Percentiles rank a stretch among this genome's conserved stretches.
Evolutionary conservation across 2,888 invertebrate genomes (phyloP).

Genomic region (Digitonthophagus gazella): DNA sequence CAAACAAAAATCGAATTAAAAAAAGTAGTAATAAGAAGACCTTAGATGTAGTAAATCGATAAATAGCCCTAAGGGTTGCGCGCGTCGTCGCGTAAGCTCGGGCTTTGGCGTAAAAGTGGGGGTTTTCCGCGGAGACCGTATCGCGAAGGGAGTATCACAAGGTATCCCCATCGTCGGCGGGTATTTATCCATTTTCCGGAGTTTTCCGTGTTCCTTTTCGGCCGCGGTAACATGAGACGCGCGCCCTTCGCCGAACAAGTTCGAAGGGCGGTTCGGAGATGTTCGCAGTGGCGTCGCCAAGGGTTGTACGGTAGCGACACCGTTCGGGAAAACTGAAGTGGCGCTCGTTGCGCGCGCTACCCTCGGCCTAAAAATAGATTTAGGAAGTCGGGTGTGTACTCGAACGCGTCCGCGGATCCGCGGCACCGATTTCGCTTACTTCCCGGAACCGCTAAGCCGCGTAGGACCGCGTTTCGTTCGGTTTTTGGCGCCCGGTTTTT

Average conservation of each 20-base stretch:
- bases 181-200: no score
- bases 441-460: not conserved
- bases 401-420: slow-evolving; percentile 43
- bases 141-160: not conserved
- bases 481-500: not conserved
- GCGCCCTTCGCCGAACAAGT: not conserved
- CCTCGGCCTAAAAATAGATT: slow-evolving; percentile 45
- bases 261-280: not conserved
- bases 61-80: not conserved
- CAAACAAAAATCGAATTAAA: not conserved
- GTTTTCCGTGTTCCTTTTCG: no score
- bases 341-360: slow-evolving; percentile 45
- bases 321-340: slow-evolving; percentile 32
- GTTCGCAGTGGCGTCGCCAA: not conserved
- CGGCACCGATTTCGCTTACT: not conserved
- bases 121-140: not conserved
- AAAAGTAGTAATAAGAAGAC: not conserved
- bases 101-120: not conserved
- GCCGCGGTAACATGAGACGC: no score
- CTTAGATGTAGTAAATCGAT: not conserved
- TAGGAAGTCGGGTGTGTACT: slow-evolving; percentile 51
- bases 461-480: not conserved
- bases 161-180: not conserved
- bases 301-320: slow-evolving; percentile 1
- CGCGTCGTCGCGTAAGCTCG: not conserved